phyloP scores from a whole-genome alignment of 2,797 vertebrate species.

The Steatocranus sp. region DNA sequence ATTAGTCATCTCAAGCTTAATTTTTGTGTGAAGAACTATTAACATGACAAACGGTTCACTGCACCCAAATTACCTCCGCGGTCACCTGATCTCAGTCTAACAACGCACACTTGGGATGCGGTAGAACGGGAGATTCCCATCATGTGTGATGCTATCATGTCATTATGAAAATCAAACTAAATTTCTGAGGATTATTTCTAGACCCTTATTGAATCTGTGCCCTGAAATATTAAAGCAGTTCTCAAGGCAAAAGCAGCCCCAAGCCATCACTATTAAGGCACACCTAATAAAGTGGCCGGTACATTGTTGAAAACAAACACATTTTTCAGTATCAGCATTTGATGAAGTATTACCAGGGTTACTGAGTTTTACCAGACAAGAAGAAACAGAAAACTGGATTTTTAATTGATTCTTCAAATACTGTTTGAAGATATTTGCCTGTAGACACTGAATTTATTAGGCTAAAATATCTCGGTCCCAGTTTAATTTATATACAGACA shows the following conservation, averaged over 20 bases:
- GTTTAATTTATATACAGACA: background rate
- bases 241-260: background rate
- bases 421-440: fast-evolving
- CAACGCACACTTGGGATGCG: background rate
- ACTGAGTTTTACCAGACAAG: background rate
- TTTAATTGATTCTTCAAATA: background rate
- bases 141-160: background rate
- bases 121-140: background rate
- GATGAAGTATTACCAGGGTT: background rate
- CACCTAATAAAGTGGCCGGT: fast-evolving
- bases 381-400: background rate
- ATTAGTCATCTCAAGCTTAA: background rate
- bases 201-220: background rate
- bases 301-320: background rate
- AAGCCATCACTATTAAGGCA: background rate
- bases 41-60: background rate
- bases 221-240: background rate
- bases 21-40: background rate
- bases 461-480: background rate
- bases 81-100: background rate
- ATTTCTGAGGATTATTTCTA: background rate
- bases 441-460: background rate
- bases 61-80: background rate
- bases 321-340: background rate
- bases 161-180: background rate